These are phyloP conservation scores for Capricornis sumatraensis DNA, from an alignment of 2,113 vertebrate genomes.

Conservation along the genomic window DNA sequence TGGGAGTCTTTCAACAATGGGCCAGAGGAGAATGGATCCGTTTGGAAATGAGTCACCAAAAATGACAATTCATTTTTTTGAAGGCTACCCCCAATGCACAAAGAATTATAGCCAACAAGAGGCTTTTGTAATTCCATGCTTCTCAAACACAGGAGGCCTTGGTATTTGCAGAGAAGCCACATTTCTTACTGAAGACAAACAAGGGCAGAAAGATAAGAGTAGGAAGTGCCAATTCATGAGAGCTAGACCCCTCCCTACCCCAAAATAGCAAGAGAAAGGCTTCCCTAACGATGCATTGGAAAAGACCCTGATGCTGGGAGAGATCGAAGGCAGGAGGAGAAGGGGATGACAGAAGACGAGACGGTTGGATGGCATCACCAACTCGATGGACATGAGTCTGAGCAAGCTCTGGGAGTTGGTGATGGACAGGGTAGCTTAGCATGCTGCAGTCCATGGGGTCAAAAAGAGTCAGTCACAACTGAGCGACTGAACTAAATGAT, in stretches of 20 bases:
- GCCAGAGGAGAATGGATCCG: neutral
- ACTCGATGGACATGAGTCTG: neutral
- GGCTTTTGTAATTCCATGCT: neutral
- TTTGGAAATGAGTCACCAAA: neutral
- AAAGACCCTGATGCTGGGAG: neutral
- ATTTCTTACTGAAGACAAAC: neutral
- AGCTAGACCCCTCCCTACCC: neutral
- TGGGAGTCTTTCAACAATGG: neutral
- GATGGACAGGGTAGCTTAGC: neutral
- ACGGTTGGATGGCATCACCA: neutral
- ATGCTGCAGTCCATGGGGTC: neutral
- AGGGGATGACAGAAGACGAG: neutral
- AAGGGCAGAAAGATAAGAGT: neutral
- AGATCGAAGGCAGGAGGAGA: neutral
- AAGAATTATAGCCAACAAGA: neutral
- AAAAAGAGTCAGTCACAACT: neutral
- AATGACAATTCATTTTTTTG: neutral
- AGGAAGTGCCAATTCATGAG: rapidly evolving
- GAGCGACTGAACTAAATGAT: neutral
- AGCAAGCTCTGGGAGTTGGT: neutral
- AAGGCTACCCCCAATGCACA: neutral
- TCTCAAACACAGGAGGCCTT: neutral
- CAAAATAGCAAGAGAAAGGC: neutral
- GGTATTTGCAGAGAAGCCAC: neutral
- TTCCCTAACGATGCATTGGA: neutral